These are phyloP conservation scores for Hemithea aestivaria DNA, from an alignment of 2,888 invertebrate species.

Conservation along the genomic window DNA sequence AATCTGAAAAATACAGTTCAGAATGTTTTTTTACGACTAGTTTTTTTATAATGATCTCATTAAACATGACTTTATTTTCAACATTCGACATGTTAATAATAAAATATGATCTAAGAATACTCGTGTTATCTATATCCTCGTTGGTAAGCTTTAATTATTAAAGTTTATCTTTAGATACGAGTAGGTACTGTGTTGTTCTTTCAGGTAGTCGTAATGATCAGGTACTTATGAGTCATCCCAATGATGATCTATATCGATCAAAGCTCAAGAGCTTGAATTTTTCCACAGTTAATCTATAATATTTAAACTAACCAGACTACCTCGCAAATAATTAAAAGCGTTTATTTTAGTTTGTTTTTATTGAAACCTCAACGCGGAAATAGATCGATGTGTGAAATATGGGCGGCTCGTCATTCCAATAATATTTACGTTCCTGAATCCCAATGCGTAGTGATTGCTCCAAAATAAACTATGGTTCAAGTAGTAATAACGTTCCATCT, in stretches of 20 bases:
- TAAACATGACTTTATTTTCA: too few species aligned
- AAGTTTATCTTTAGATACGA: too few species aligned
- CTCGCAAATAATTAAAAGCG: conserved; percentile 5
- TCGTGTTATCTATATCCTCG: too few species aligned
- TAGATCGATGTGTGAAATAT: conserved; percentile 18
- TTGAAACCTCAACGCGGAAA: conserved; percentile 14
- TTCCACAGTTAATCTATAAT: conserved; percentile 13
- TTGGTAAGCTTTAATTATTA: too few species aligned
- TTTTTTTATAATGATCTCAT: too few species aligned
- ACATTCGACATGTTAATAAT: too few species aligned
- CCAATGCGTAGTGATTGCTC: conserved; percentile 18
- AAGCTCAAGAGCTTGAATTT: conserved; percentile 6
- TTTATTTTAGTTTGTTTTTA: conserved; percentile 16
- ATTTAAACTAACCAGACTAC: conserved; percentile 10
- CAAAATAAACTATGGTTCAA: conserved; percentile 18
- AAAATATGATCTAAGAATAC: too few species aligned
- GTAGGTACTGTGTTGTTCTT: too few species aligned
- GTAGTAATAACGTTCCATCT: conserved; percentile 16
- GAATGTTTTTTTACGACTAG: too few species aligned
- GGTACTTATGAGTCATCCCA: too few species aligned
- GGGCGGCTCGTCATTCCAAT: conserved; percentile 9
- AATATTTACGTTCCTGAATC: conserved; percentile 22
- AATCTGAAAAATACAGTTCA: too few species aligned
- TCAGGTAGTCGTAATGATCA: too few species aligned
- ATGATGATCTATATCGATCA: not conserved